These are phyloP conservation scores for Enteromius radiatus DNA, from an alignment of 2,797 vertebrate species.

Conservation along the genomic window DNA sequence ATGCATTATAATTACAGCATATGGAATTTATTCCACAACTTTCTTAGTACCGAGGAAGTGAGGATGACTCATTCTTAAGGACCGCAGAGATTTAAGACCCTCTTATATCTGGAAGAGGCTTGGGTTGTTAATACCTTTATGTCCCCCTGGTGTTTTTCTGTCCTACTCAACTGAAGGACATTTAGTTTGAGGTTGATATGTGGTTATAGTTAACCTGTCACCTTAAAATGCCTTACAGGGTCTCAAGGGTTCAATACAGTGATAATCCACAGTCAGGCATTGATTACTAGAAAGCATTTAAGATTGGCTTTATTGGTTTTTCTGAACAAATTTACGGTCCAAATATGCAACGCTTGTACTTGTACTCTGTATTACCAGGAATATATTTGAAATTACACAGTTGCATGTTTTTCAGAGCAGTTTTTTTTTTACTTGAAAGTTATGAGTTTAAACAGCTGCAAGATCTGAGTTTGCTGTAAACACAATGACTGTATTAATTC, in stretches of 20 bases:
- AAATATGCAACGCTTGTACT: neutral
- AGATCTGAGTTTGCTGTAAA: neutral
- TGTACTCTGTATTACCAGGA: neutral
- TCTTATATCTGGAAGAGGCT: slow-evolving; percentile 12
- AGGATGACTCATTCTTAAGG: slow-evolving; percentile 61
- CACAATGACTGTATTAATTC: neutral
- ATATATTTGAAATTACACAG: neutral
- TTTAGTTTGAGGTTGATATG: slow-evolving; percentile 12
- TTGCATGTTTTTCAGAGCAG: neutral
- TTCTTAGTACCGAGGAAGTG: slow-evolving; percentile 63
- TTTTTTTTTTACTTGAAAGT: neutral
- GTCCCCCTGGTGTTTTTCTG: neutral
- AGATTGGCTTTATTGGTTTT: neutral
- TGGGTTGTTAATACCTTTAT: slow-evolving; percentile 17
- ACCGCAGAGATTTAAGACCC: slow-evolving; percentile 17
- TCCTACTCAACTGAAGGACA: neutral
- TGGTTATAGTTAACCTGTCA: slow-evolving; percentile 12
- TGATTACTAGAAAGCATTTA: neutral
- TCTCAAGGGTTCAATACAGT: neutral
- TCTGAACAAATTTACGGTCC: neutral
- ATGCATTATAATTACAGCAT: slow-evolving; percentile 61
- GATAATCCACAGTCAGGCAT: neutral
- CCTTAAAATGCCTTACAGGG: neutral
- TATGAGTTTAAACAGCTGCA: neutral
- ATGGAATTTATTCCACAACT: slow-evolving; percentile 69